Conservation (phyloP, 2,113 vertebrate genomes). For the Zeus faber region DNA sequence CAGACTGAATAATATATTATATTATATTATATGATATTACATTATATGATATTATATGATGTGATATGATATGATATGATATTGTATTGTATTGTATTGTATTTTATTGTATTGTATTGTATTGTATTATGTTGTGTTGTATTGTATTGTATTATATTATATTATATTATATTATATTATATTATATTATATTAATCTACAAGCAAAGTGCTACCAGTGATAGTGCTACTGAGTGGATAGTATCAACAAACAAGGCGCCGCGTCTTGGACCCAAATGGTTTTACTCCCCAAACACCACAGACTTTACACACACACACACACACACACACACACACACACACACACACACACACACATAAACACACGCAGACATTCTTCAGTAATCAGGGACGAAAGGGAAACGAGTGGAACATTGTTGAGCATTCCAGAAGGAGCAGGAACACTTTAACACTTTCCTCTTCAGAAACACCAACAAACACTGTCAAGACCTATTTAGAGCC, state of each 20-base stretch:
- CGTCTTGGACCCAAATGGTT: not conserved
- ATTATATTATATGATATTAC: too few species aligned
- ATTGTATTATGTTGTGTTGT: too few species aligned
- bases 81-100: too few species aligned
- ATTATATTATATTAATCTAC: too few species aligned
- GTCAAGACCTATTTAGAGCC: not conserved
- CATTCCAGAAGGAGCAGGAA: not conserved
- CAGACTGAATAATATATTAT: too few species aligned
- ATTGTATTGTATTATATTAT: too few species aligned
- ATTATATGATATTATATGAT: too few species aligned
- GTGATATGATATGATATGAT: too few species aligned
- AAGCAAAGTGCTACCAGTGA: too few species aligned
- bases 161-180: too few species aligned
- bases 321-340: not conserved
- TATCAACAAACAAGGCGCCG: slow-evolving; percentile 2
- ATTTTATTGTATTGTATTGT: too few species aligned
- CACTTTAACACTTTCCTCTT: not conserved
- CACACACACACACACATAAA: not conserved
- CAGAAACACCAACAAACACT: slow-evolving; percentile 3
- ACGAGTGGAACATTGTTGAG: not conserved
- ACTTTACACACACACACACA: not conserved
- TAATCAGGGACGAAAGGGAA: not conserved
- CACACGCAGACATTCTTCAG: not conserved
- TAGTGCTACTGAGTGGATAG: too few species aligned
- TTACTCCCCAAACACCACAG: not conserved